Base-by-base conservation (phyloP, 2,888 invertebrate genomes). In the Trissonchulus latispiculum region DNA sequence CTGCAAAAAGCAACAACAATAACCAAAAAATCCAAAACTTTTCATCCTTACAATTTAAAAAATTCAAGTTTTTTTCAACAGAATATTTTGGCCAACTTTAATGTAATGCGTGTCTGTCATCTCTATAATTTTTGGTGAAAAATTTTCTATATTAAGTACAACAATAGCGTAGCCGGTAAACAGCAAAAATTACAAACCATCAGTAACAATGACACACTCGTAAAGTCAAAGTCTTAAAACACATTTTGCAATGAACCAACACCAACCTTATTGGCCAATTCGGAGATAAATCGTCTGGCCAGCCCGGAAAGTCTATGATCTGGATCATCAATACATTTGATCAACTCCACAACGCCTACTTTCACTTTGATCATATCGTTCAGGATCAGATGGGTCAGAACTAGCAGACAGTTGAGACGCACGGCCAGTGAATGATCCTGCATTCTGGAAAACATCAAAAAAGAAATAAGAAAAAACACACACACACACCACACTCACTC, bases 351-450 rank as follows among this genome's bases (percentile, higher is more conserved):
- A 77, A 93, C 91, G 83, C 93, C 91, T 0, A 93, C 92, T 82
- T 93, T 93, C 18, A 93, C 92, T 75, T 95, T 90, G 29, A 96
- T 90, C 93, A 96, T 94, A 85, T 95, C 95, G 80, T 92, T 90
- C 37, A 94, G 87, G 72, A 95, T 92, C 1, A 97, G 87, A 85
- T 91, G 91, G 0, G 93, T 90, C 0, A 96, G 86, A 84, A 93
- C 90, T 80, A 90, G 89, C 2, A 95, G 89, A 0, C 93, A 90
- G 73, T 90, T 91, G 79, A 89, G 88, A 2, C 94, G 88, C 0
- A 95, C 90, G 76, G 88, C 87, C 0, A 89, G 85, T 66, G 90
- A 88, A 29, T 88, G 85, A 83, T 95, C 95, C 75, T 89, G 88
- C 70, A 96, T 85, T 78, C 93, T 91, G 78, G 35, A 77, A 76